Percentiles rank a stretch among this genome's conserved stretches.
These are phyloP conservation scores for Barbus barbus DNA, from an alignment of 2,113 vertebrate species.

Conservation along the genomic window DNA sequence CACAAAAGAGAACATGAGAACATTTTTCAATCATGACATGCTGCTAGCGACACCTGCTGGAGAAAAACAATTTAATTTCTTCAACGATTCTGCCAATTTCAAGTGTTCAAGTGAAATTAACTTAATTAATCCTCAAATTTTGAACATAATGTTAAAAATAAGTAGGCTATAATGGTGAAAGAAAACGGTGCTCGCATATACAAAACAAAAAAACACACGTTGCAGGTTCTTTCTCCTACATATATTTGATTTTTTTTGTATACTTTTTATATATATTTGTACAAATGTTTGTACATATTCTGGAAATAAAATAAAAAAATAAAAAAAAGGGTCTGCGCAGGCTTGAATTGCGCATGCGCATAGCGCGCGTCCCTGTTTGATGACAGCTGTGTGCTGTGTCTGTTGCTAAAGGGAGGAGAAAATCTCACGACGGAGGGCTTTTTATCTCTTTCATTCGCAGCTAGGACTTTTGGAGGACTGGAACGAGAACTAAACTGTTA, in stretches of 20 bases:
- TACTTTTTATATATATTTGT: not conserved
- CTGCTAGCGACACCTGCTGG: conserved; percentile 8
- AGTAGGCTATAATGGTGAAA: not conserved
- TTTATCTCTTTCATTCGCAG: conserved; percentile 36
- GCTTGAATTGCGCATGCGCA: conserved; percentile 8
- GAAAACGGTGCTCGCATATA: not conserved
- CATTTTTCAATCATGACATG: not conserved
- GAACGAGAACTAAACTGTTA: not conserved
- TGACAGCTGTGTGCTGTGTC: conserved; percentile 38
- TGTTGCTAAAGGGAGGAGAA: conserved; percentile 46
- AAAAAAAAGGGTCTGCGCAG: not conserved
- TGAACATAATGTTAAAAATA: not conserved
- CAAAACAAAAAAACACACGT: not conserved
- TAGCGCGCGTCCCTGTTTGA: conserved; percentile 30
- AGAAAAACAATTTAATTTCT: not conserved
- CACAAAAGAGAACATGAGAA: not conserved
- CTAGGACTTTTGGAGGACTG: conserved; percentile 20
- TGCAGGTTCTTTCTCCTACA: not conserved
- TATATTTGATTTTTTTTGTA: no score
- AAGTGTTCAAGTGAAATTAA: not conserved
- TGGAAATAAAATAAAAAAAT: not conserved
- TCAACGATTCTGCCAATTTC: not conserved
- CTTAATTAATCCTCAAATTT: not conserved
- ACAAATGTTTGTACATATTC: not conserved
- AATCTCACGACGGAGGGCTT: conserved; percentile 40